Conservation (phyloP, 2,888 invertebrate genomes). For the Macroteleia sp. region DNA sequence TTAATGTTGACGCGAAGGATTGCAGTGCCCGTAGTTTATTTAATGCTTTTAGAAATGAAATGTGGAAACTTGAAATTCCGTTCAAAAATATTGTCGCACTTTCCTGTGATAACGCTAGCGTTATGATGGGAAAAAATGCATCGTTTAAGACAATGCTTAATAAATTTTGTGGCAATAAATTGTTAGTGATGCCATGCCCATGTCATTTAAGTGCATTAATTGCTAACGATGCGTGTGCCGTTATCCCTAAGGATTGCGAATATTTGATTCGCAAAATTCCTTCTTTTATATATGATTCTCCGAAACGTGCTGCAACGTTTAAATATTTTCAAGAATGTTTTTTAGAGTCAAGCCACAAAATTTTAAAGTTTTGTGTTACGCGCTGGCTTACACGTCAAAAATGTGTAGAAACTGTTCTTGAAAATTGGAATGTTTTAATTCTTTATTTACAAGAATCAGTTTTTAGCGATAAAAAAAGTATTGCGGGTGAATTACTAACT, state of each 20-base stretch:
- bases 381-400: background rate
- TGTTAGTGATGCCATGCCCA: background rate
- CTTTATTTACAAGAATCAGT: background rate
- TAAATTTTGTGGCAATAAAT: background rate
- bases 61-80: too few species aligned
- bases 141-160: slow-evolving; percentile 42
- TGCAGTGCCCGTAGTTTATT: too few species aligned
- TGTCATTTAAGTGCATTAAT: slow-evolving; percentile 7
- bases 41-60: too few species aligned
- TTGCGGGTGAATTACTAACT: background rate
- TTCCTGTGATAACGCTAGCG: too few species aligned
- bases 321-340: background rate
- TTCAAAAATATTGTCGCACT: too few species aligned
- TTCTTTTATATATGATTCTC: background rate
- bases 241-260: slow-evolving; percentile 19
- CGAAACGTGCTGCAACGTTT: background rate
- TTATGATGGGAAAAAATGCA: too few species aligned
- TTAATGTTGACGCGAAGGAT: too few species aligned
- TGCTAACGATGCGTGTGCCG: slow-evolving; percentile 16
- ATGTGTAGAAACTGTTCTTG: background rate
- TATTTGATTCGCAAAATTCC: background rate
- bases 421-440: slow-evolving; percentile 1
- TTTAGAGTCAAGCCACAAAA: background rate
- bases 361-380: background rate
- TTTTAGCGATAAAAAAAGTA: background rate